Percentiles rank a stretch among this genome's conserved stretches.
phyloP scores from a whole-genome alignment of 2,797 vertebrate species.

The Megaceryle alcyon region DNA sequence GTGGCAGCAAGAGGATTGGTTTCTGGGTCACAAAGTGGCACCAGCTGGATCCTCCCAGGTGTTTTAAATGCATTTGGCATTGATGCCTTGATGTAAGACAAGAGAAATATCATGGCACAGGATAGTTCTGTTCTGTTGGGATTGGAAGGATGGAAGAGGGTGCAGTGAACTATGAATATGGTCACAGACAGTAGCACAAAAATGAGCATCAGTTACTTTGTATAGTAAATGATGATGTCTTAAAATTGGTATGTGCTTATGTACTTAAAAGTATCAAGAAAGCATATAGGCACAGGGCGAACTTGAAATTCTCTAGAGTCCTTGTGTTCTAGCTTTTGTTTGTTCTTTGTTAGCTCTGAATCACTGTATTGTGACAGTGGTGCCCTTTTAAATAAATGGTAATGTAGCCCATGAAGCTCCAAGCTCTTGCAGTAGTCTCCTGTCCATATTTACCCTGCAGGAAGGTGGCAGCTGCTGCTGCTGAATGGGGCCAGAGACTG shows the following conservation, averaged over 20 bases:
- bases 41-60: not conserved
- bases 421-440: not conserved
- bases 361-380: not conserved
- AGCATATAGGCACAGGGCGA: not conserved
- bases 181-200: not conserved
- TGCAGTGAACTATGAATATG: not conserved
- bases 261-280: not conserved
- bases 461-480: not conserved
- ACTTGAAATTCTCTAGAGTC: not conserved
- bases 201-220: not conserved
- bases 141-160: not conserved
- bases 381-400: not conserved
- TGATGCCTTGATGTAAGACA: not conserved
- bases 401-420: not conserved
- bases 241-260: not conserved
- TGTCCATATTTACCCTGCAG: not conserved
- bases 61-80: not conserved
- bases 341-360: not conserved
- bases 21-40: not conserved
- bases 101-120: not conserved
- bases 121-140: not conserved
- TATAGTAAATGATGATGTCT: not conserved
- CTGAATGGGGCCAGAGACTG: fast-evolving
- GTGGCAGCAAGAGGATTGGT: not conserved
- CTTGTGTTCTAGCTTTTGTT: not conserved